Evolutionary conservation across 2,888 invertebrate genomes (phyloP), one percentile per base, ranked within the genome.

Genomic region (Bugulina stolonifera): DNA sequence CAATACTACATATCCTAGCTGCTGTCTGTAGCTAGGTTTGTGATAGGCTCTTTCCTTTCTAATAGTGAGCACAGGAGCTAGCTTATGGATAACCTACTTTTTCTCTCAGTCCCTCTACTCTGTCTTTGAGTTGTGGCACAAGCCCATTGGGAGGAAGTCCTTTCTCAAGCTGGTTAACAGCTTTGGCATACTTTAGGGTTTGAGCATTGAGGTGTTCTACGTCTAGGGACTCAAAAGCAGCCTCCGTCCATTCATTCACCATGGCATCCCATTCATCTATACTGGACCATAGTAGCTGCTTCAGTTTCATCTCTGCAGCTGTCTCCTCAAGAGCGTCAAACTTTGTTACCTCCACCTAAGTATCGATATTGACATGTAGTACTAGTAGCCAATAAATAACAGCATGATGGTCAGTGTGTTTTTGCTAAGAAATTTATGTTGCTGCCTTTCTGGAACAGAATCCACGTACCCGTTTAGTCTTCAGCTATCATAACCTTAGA

Each of bases 301-400:
- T 89, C 55, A 93, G 86, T 81, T 90, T 91, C 1, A 94, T 89
- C 76, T 93, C 92, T 75, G 89, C 90, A 77, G 90, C 89, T 0
- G 91, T 90, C 81, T 91, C 90, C 72, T 93, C 92, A 75, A 94
- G 86, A 74, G 90, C 88, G 76, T 93, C 93, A 80, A 91, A 89
- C 79, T 92, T 88, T 0, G 92, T 91, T 23, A 93, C 89, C 79
- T 93, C 93, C 75, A 94, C 89, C 90, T 92, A 78, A 35, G 75
- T 79, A 55, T 43, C 18, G 5, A 43, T n/a, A n/a, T n/a, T n/a
- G n/a, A n/a, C n/a, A n/a, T n/a, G n/a, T n/a, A n/a, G n/a, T n/a
- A n/a, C n/a, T n/a, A n/a, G n/a, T n/a, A n/a, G n/a, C n/a, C n/a
- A n/a, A n/a, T n/a, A n/a, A n/a, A n/a, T n/a, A n/a, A n/a, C n/a